A percentile compares a stretch with the other conserved stretches of the same genome.
These are phyloP conservation scores for Phyllotreta striolata DNA, from an alignment of 2,888 invertebrate genomes.

Conservation along the genomic window DNA sequence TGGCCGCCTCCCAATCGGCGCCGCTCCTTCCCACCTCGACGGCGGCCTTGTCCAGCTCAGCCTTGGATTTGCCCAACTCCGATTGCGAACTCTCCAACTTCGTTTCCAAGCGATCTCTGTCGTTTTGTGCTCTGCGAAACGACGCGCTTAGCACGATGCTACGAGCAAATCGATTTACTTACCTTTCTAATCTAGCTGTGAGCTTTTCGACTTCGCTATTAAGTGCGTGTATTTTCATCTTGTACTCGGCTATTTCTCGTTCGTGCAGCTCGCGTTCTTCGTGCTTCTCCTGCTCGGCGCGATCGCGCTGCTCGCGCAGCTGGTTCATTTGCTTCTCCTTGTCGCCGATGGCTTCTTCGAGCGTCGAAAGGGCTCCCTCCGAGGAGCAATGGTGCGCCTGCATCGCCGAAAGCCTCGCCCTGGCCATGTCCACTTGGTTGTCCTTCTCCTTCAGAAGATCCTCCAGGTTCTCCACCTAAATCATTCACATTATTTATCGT, in stretches of 20 bases:
- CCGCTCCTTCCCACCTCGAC: conserved; percentile 89
- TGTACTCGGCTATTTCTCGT: conserved; percentile 92
- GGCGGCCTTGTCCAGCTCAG: conserved; percentile 90
- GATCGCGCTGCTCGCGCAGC: conserved; percentile 90
- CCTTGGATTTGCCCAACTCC: conserved; percentile 92
- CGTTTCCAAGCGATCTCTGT: conserved; percentile 89
- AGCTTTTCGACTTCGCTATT: conserved; percentile 93
- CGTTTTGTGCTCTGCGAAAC: conserved; percentile 75
- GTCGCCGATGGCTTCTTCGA: conserved; percentile 95
- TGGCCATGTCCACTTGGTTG: conserved; percentile 95
- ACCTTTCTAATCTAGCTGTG: conserved; percentile 79
- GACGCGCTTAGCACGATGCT: background rate
- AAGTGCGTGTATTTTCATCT: conserved; percentile 89
- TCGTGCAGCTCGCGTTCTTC: conserved; percentile 95
- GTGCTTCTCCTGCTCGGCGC: conserved; percentile 94
- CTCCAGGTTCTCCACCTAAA: conserved; percentile 95
- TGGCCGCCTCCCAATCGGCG: conserved; percentile 87
- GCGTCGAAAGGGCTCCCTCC: conserved; percentile 89
- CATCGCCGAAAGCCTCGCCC: conserved; percentile 89
- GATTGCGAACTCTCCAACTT: conserved; percentile 93
- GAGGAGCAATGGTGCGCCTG: conserved; percentile 94
- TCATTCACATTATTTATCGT: background rate
- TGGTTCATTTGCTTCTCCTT: conserved; percentile 98
- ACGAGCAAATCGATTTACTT: background rate
- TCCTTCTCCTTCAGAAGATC: conserved; percentile 97